A percentile compares a stretch with the other conserved stretches of the same genome.
phyloP scores from a whole-genome alignment of 2,888 invertebrate species.

The Drosophila atroscutellata region DNA sequence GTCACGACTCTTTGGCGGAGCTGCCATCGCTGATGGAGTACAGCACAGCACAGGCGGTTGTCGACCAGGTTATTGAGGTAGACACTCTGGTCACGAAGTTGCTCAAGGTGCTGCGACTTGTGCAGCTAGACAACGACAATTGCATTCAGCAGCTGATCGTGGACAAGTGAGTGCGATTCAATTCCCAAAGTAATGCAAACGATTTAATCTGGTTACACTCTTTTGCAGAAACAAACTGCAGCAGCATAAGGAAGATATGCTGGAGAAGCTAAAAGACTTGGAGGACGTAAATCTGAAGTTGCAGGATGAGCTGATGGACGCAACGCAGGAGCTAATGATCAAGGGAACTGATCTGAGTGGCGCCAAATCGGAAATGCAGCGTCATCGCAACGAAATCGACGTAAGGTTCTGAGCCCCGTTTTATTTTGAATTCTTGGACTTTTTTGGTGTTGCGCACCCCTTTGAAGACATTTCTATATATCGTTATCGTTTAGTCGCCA shows the following conservation, averaged over 20 bases:
- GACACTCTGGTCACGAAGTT: slow-evolving; percentile 91
- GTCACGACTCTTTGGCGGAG: slow-evolving; percentile 86
- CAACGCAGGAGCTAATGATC: slow-evolving; percentile 86
- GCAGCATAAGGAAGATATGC: slow-evolving; percentile 84
- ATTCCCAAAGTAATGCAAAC: not conserved
- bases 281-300: slow-evolving; percentile 86
- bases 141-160: slow-evolving; percentile 88
- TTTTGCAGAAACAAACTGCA: slow-evolving; percentile 83
- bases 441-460: slow-evolving; percentile 59
- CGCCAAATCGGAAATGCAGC: slow-evolving; percentile 86
- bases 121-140: slow-evolving; percentile 89
- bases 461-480: slow-evolving; percentile 79
- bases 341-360: slow-evolving; percentile 86
- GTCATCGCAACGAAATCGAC: slow-evolving; percentile 87
- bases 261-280: slow-evolving; percentile 86
- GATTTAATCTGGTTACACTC: not conserved
- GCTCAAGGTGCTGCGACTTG: slow-evolving; percentile 89
- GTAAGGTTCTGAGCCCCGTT: slow-evolving; percentile 84
- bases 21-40: slow-evolving; percentile 85
- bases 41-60: slow-evolving; percentile 87
- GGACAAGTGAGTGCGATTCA: slow-evolving; percentile 86
- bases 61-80: slow-evolving; percentile 91
- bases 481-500: slow-evolving; percentile 59
- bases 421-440: slow-evolving; percentile 30
- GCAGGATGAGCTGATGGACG: slow-evolving; percentile 86